Evolutionary conservation across 2,113 vertebrate genomes (phyloP).

Genomic region (Sphyrna mokarran): DNA sequence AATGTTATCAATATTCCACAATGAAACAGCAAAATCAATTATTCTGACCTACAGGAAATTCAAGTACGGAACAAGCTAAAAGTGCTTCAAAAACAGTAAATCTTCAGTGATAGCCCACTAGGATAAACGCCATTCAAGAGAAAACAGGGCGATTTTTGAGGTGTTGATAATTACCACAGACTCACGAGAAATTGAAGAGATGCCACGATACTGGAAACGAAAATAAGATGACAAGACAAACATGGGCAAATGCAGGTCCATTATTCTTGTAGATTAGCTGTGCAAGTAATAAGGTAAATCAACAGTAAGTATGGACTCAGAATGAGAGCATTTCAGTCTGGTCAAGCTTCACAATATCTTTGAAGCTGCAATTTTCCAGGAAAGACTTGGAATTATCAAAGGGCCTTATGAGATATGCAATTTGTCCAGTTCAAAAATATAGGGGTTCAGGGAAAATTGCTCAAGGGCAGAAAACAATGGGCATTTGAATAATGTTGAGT

Average conservation of each 20-base stretch:
- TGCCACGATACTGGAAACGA: background rate
- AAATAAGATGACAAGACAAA: background rate
- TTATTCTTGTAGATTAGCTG: background rate
- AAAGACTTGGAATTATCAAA: background rate
- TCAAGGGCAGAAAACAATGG: background rate
- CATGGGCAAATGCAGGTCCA: background rate
- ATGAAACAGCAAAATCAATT: background rate
- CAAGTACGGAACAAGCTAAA: background rate
- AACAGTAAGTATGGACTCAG: background rate
- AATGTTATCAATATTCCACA: background rate
- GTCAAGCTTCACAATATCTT: background rate
- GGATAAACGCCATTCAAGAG: background rate
- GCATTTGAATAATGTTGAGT: background rate
- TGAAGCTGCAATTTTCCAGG: background rate
- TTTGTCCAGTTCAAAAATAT: background rate
- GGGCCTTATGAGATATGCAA: background rate
- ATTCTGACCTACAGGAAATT: slow-evolving; percentile 16
- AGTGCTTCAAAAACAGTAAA: background rate
- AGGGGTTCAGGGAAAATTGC: background rate
- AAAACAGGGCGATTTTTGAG: background rate
- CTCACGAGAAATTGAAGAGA: background rate
- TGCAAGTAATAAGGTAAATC: background rate
- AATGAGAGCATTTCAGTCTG: background rate
- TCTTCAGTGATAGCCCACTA: background rate
- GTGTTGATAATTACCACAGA: background rate